A percentile compares a stretch with the other conserved stretches of the same genome.
Evolutionary conservation across 2,113 vertebrate species (phyloP).

Genomic region (Gadus macrocephalus): DNA sequence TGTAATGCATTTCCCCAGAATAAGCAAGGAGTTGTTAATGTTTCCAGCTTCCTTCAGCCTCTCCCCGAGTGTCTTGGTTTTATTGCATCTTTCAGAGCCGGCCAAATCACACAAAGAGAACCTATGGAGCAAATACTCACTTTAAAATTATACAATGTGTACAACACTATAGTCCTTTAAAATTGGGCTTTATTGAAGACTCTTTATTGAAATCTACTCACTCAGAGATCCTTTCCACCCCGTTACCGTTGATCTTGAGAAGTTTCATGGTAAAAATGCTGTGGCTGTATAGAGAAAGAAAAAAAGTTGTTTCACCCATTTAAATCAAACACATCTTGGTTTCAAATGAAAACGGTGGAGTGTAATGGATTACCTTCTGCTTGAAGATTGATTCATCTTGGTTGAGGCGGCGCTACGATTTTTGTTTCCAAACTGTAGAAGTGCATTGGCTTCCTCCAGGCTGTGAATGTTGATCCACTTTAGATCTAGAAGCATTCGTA

Average conservation of each 20-base stretch:
- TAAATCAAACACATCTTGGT: background rate
- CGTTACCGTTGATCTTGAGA: constrained; percentile 67
- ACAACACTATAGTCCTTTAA: background rate
- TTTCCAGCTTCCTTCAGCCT: constrained; percentile 87
- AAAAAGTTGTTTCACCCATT: background rate
- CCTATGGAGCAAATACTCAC: constrained; percentile 49
- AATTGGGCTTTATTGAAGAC: background rate
- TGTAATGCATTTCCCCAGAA: constrained; percentile 86
- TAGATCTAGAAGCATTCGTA: constrained; percentile 67
- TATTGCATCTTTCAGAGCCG: constrained; percentile 87
- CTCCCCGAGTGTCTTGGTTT: constrained; percentile 82
- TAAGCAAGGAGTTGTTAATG: constrained; percentile 89
- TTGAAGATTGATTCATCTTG: constrained; percentile 86
- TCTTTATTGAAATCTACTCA: constrained; percentile 49
- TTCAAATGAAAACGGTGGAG: background rate
- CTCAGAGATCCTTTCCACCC: constrained; percentile 75
- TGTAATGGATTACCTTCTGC: constrained; percentile 74
- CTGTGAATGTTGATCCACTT: constrained; percentile 82
- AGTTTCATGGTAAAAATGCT: constrained; percentile 86
- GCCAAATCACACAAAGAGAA: constrained; percentile 88
- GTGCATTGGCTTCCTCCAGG: constrained; percentile 74
- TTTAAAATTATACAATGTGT: background rate
- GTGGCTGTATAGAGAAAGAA: constrained; percentile 67
- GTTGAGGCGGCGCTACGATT: constrained; percentile 84
- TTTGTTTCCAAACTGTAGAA: constrained; percentile 82